Evolutionary conservation across 1,140 invertebrate genomes (phyloP).

Genomic region (Aphelinus certus): DNA sequence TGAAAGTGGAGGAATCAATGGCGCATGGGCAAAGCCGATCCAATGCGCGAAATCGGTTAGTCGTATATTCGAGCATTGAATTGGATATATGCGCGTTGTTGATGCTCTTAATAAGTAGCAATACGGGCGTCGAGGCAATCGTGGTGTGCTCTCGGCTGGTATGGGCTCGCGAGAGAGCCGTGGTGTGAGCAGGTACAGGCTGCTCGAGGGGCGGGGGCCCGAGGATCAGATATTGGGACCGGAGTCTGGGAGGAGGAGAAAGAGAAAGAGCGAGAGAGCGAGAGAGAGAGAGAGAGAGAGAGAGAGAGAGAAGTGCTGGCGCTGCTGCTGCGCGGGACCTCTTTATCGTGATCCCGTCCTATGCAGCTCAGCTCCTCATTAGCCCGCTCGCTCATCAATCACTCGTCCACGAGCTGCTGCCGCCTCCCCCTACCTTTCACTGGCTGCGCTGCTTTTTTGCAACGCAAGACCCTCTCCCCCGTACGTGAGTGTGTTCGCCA

Average conservation of each 20-base stretch:
- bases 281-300: too few relatives aligned
- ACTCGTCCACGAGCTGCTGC: constrained; percentile 55
- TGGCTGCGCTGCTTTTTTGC: too few relatives aligned
- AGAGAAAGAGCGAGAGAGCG: constrained; percentile 9
- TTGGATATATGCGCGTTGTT: too few relatives aligned
- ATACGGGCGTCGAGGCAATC: too few relatives aligned
- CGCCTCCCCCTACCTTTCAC: background rate
- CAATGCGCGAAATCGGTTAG: too few relatives aligned
- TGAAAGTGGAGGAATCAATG: too few relatives aligned
- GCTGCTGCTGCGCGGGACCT: constrained; percentile 56
- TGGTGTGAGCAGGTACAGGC: background rate
- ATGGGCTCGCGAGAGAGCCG: background rate
- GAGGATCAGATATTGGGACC: constrained; percentile 26
- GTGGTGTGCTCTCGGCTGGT: too few relatives aligned
- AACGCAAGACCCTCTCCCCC: background rate
- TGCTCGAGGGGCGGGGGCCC: constrained; percentile 17
- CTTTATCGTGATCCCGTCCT: constrained; percentile 65
- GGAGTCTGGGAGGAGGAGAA: constrained; percentile 25
- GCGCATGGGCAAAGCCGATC: too few relatives aligned
- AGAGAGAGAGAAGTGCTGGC: constrained; percentile 28
- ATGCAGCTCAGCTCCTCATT: constrained; percentile 65
- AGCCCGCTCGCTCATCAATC: constrained; percentile 65
- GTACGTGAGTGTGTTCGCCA: too few relatives aligned
- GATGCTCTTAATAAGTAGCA: too few relatives aligned
- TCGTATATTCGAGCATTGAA: too few relatives aligned